These are phyloP conservation scores for Conops quadrifasciatus DNA, from an alignment of 2,888 invertebrate genomes.

Conservation along the genomic window DNA sequence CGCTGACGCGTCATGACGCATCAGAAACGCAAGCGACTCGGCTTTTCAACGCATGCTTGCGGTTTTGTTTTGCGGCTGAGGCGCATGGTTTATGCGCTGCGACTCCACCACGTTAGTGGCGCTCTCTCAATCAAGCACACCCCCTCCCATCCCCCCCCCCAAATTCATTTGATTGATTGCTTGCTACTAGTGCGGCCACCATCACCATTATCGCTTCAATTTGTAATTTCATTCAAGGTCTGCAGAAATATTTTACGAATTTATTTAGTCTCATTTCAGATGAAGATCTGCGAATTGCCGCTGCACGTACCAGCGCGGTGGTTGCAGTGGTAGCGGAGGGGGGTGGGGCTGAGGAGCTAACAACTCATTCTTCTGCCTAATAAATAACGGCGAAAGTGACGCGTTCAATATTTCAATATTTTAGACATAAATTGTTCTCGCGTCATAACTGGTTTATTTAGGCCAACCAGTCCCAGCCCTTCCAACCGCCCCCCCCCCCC, in stretches of 20 bases:
- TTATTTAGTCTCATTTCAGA: background rate
- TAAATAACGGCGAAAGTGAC: constrained; percentile 34
- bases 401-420: constrained; percentile 24
- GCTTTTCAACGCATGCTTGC: constrained; percentile 7
- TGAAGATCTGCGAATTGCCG: background rate
- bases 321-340: background rate
- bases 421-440: constrained; percentile 34
- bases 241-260: constrained; percentile 34
- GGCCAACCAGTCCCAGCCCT: background rate
- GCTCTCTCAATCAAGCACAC: background rate
- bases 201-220: constrained; percentile 30
- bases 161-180: too few relatives aligned
- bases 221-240: constrained; percentile 37
- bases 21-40: background rate
- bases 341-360: background rate
- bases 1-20: constrained; percentile 11
- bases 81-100: background rate
- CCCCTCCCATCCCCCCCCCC: background rate
- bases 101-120: background rate
- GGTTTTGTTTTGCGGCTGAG: constrained; percentile 1
- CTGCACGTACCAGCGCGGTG: background rate
- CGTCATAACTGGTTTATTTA: constrained; percentile 25
- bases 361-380: background rate
- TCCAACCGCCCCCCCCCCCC: background rate
- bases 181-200: too few relatives aligned